Percentiles rank a stretch among this genome's conserved stretches.
Conservation (phyloP, 2,888 invertebrate genomes). For the Nudaria mundana region DNA sequence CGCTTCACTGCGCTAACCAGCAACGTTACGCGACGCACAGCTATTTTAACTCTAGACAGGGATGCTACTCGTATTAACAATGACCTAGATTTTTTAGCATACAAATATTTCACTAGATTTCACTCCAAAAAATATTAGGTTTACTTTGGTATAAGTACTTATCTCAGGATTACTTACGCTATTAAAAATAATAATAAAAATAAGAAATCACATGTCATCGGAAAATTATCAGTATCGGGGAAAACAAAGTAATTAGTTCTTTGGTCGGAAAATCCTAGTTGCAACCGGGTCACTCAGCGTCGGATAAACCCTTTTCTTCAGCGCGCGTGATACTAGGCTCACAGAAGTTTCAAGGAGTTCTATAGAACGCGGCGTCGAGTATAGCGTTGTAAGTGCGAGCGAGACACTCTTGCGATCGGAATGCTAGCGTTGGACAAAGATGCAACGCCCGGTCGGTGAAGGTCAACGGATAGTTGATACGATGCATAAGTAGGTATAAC, state of each 20-base stretch:
- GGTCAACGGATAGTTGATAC: constrained; percentile 78
- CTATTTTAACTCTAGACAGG: constrained; percentile 60
- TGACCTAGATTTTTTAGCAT: constrained; percentile 62
- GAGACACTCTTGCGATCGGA: constrained; percentile 61
- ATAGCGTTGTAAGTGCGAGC: constrained; percentile 49
- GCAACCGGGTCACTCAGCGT: constrained; percentile 70
- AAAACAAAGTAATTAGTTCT: constrained; percentile 53
- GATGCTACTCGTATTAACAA: constrained; percentile 46
- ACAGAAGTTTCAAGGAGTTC: constrained; percentile 62
- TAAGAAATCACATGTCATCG: constrained; percentile 3
- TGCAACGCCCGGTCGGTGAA: constrained; percentile 64
- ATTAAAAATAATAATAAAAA: background rate
- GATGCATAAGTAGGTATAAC: too few species aligned
- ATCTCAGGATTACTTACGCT: background rate
- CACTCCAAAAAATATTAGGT: too few species aligned
- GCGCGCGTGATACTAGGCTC: constrained; percentile 80
- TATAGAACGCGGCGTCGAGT: constrained; percentile 40
- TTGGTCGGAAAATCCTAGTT: constrained; percentile 73
- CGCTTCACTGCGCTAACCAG: constrained; percentile 58
- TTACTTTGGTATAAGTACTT: background rate
- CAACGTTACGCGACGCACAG: constrained; percentile 47
- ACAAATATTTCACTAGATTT: constrained; percentile 30
- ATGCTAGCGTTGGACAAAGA: constrained; percentile 63
- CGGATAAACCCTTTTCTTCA: constrained; percentile 82
- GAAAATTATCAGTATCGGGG: constrained; percentile 40